Evolutionary conservation across 2,113 vertebrate genomes (phyloP), one percentile per base, ranked within the genome.

Genomic region (Brachyhypopomus occidentalis): DNA sequence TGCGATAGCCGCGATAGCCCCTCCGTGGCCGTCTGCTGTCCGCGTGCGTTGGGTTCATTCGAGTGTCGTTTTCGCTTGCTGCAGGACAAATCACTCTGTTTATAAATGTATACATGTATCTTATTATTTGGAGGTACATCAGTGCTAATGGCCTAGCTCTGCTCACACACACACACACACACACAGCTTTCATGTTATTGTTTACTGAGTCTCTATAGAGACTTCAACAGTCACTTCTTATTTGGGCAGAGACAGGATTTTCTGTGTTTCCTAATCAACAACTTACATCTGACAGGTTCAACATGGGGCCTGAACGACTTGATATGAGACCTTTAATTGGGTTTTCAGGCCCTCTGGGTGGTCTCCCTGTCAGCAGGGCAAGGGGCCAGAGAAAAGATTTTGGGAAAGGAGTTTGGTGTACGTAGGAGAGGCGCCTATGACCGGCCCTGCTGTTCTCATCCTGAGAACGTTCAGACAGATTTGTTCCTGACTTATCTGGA

Each of bases 51-150:
- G 62, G 34, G 41, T 60, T 70, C 71, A 79, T 75, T 75, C 75
- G 52, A 25, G 60, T 75, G 25, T 69, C 71, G 36, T 30, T 45
- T 74, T 80, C 70, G 27, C 55, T 41, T 19, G 3, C 59, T 34
- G 20, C 23, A 14, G 45, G 63, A 83, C 79, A 25, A 84, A 79
- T 75, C 56, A 52, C 55, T 79, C 82, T 79, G 59, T 83, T 83
- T 79, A 70, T 84, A 75, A 84, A 79, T 52, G 63, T 79, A 72
- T n/a, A n/a, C n/a, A n/a, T 30, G 30, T 30, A 30, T 30, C 30
- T 48, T 71, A 67, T 67, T 66, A 55, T 9, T 45, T 45, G 4
- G 22, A 75, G 63, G 79, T 63, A 19, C 79, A 69, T 66, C 34
- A 41, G 72, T 52, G 23, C 79, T 81, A 69, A 69, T 59, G 72